These are phyloP conservation scores for Fratercula arctica DNA, from an alignment of 2,797 vertebrate genomes.

Conservation along the genomic window DNA sequence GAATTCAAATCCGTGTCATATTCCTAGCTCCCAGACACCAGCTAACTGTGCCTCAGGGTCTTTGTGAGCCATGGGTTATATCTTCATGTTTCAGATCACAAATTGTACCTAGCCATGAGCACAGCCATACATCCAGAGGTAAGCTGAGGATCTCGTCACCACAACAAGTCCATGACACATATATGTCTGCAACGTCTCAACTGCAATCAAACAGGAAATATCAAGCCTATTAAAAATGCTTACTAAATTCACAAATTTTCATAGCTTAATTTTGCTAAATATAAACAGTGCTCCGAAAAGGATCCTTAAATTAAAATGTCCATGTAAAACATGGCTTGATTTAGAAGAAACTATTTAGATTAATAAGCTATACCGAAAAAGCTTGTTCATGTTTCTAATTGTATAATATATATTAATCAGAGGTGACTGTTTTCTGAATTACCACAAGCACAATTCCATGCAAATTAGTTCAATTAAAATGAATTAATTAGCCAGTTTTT, in stretches of 20 bases:
- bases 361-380: not conserved
- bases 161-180: not conserved
- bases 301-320: not conserved
- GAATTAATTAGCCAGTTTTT: not conserved
- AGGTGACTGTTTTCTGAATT: slow-evolving; percentile 26
- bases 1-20: not conserved
- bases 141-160: not conserved
- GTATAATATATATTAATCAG: slow-evolving; percentile 43
- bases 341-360: slow-evolving; percentile 9
- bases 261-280: not conserved
- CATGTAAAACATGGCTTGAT: not conserved
- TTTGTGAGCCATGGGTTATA: not conserved
- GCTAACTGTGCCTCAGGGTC: not conserved
- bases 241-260: not conserved
- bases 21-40: not conserved
- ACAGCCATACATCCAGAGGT: not conserved
- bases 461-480: slow-evolving; percentile 31
- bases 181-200: not conserved
- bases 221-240: not conserved
- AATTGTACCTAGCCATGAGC: not conserved
- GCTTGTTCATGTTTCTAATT: not conserved
- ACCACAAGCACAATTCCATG: not conserved
- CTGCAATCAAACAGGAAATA: not conserved
- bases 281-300: not conserved
- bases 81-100: not conserved